Evolutionary conservation across 2,113 vertebrate species (phyloP).

Genomic region (Ciconia boyciana): DNA sequence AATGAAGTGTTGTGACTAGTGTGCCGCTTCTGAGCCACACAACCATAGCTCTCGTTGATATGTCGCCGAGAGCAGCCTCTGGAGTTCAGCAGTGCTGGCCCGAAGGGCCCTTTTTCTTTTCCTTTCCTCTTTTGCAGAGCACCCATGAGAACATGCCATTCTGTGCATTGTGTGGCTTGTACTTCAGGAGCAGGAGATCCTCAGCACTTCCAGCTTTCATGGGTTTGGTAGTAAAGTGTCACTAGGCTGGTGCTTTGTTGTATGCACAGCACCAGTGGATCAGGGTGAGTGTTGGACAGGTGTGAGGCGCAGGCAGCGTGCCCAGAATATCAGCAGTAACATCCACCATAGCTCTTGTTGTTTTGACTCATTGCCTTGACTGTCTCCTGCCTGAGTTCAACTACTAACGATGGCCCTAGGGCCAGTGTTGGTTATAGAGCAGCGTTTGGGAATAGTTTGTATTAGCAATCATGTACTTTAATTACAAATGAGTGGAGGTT

Average conservation of each 20-base stretch:
- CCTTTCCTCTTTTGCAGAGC: neutral
- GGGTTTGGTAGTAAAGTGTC: neutral
- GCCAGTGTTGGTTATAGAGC: neutral
- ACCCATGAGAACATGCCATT: accelerated
- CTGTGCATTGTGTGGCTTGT: neutral
- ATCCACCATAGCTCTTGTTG: neutral
- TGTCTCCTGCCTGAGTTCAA: neutral
- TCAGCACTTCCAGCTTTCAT: neutral
- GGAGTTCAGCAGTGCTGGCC: neutral
- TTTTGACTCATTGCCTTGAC: neutral
- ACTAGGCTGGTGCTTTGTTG: neutral
- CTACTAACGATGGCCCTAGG: neutral
- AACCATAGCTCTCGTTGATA: accelerated
- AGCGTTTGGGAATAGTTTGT: neutral
- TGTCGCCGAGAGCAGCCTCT: neutral
- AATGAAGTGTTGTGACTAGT: neutral
- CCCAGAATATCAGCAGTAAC: neutral
- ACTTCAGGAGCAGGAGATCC: neutral
- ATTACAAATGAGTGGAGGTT: neutral
- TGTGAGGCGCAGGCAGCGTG: neutral
- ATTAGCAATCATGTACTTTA: neutral
- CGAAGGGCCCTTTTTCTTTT: neutral
- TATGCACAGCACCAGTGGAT: neutral
- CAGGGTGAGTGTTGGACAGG: neutral
- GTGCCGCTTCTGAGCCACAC: neutral